Conservation (phyloP, 2,113 vertebrate genomes). For the Oncorhynchus keta region DNA sequence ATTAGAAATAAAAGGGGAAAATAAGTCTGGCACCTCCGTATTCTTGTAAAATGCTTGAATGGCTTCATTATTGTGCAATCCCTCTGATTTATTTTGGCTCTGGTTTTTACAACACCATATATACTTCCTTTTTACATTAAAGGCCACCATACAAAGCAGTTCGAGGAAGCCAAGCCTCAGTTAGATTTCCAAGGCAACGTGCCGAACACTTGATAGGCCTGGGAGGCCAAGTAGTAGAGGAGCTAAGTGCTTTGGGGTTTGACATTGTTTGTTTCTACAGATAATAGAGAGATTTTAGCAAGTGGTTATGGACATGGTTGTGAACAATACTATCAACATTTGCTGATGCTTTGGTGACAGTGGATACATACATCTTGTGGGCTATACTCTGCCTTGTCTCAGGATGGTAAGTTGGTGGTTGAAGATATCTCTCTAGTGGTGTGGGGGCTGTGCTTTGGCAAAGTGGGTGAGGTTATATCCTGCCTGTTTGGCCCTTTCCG, state of each 20-base stretch:
- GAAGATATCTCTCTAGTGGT: too few relatives aligned
- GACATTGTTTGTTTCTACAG: slow-evolving; percentile 13
- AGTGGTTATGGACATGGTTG: background rate
- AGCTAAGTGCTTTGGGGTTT: slow-evolving; percentile 18
- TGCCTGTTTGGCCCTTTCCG: too few relatives aligned
- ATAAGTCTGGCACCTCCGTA: slow-evolving; percentile 25
- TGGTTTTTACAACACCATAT: slow-evolving; percentile 76
- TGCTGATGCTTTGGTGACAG: too few relatives aligned
- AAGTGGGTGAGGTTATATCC: too few relatives aligned
- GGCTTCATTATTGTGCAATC: slow-evolving; percentile 71
- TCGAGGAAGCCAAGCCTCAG: slow-evolving; percentile 72
- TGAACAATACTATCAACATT: too few relatives aligned
- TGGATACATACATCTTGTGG: too few relatives aligned
- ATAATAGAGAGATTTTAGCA: slow-evolving; percentile 5
- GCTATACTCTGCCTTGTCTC: too few relatives aligned
- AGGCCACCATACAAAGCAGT: slow-evolving; percentile 75
- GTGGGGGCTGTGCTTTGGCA: too few relatives aligned
- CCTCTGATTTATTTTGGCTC: slow-evolving; percentile 79
- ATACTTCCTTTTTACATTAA: slow-evolving; percentile 74
- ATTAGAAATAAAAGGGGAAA: slow-evolving; percentile 1
- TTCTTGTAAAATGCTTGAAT: slow-evolving; percentile 67
- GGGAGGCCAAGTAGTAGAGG: slow-evolving; percentile 11
- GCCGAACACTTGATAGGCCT: slow-evolving; percentile 33
- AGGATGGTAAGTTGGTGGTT: too few relatives aligned
- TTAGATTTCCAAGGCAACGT: slow-evolving; percentile 80